Percentiles rank a stretch among this genome's conserved stretches.
These are phyloP conservation scores for Ptycholaimellus sp. DNA, from an alignment of 2,888 invertebrate genomes.

Conservation along the genomic window DNA sequence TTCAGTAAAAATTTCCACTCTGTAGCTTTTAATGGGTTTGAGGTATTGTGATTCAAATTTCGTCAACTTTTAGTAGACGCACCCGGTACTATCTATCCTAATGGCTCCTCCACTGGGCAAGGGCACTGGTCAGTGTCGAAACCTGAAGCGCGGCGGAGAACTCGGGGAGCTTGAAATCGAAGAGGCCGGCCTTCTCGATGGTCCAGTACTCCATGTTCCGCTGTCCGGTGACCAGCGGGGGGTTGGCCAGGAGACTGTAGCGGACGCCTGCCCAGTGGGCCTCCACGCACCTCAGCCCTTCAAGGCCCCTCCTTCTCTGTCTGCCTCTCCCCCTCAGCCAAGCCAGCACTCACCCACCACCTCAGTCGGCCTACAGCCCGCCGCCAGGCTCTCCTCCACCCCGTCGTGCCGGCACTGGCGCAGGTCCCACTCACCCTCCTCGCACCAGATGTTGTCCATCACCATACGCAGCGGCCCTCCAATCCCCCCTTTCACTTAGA, in stretches of 20 bases:
- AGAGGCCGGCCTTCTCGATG: constrained; percentile 68
- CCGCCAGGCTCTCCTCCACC: constrained; percentile 39
- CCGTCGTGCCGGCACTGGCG: constrained; percentile 49
- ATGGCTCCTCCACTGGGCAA: too few species aligned
- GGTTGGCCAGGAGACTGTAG: constrained; percentile 59
- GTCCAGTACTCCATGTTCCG: constrained; percentile 62
- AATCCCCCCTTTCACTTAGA: constrained; percentile 17
- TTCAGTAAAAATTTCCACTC: too few species aligned
- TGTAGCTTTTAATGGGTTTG: too few species aligned
- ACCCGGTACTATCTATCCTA: too few species aligned
- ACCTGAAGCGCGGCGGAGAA: constrained; percentile 28
- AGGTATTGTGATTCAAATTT: too few species aligned
- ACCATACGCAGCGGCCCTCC: constrained; percentile 22
- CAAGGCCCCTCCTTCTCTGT: constrained; percentile 1
- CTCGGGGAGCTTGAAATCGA: constrained; percentile 43
- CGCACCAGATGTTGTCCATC: constrained; percentile 58
- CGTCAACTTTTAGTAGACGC: too few species aligned
- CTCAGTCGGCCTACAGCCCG: constrained; percentile 27
- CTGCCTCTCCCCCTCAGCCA: background rate
- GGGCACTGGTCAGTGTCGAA: too few species aligned
- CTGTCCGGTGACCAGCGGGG: constrained; percentile 30
- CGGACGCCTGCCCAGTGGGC: constrained; percentile 80
- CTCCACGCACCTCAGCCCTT: constrained; percentile 37
- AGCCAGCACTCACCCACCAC: constrained; percentile 27
- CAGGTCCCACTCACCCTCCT: constrained; percentile 51